phyloP scores from a whole-genome alignment of 2,113 vertebrate species.

The Eretmodus cyanostictus region DNA sequence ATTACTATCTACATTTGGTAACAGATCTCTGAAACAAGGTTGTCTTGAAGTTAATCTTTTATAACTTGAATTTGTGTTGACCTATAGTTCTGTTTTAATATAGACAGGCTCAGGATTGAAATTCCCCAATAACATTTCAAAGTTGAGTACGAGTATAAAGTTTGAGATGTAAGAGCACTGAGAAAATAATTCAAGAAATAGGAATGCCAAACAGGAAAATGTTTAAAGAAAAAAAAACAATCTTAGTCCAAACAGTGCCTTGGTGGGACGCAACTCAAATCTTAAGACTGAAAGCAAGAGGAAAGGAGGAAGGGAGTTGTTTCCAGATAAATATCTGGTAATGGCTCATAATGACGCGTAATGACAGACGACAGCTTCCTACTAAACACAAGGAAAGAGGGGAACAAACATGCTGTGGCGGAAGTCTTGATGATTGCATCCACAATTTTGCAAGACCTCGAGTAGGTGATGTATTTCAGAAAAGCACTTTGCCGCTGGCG shows the following conservation, averaged over 20 bases:
- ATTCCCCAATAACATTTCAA: background rate
- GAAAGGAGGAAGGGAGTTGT: conserved; percentile 68
- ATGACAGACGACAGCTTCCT: conserved; percentile 75
- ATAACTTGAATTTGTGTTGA: background rate
- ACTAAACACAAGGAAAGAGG: conserved; percentile 48
- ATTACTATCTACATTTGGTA: background rate
- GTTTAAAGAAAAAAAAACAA: conserved; percentile 1
- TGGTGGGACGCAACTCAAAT: background rate
- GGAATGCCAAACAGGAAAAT: conserved; percentile 15
- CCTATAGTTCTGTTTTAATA: background rate
- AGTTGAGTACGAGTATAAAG: background rate
- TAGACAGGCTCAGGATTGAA: background rate
- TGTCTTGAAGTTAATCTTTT: background rate
- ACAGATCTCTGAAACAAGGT: background rate
- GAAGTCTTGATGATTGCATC: conserved; percentile 51
- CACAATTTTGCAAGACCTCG: conserved; percentile 40
- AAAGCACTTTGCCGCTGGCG: background rate
- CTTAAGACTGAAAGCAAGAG: conserved; percentile 38
- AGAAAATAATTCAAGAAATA: background rate
- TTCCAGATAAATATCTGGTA: conserved; percentile 75
- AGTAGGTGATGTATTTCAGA: conserved; percentile 34
- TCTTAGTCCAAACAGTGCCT: conserved; percentile 53
- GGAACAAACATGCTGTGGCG: conserved; percentile 68
- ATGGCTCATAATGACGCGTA: conserved; percentile 74
- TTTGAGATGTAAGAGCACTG: background rate